Percentiles rank a stretch among this genome's conserved stretches.
Evolutionary conservation across 2,888 invertebrate genomes (phyloP).

Genomic region (Malacosoma neustria): DNA sequence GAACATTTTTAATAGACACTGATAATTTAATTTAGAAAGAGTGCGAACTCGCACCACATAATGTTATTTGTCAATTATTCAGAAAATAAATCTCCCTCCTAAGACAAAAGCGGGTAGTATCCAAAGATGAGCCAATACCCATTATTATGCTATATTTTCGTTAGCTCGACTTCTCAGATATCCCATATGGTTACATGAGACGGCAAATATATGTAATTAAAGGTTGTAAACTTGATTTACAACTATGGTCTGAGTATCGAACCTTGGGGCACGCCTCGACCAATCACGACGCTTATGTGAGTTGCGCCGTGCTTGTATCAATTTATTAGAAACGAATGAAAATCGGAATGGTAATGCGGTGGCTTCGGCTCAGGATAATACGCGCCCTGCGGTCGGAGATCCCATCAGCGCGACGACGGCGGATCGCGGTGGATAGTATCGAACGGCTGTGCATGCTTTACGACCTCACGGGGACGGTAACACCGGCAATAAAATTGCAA

Average conservation of each 20-base stretch:
- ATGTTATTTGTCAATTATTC: conserved; percentile 74
- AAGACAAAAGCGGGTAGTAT: conserved; percentile 71
- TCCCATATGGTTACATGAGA: conserved; percentile 66
- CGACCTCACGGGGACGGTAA: conserved; percentile 64
- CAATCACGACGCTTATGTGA: conserved; percentile 45
- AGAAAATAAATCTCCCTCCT: conserved; percentile 64
- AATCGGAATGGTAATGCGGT: conserved; percentile 56
- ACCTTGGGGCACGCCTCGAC: conserved; percentile 57
- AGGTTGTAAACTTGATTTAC: conserved; percentile 75
- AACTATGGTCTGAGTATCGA: conserved; percentile 60
- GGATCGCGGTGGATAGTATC: conserved; percentile 58
- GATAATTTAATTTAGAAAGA: no score
- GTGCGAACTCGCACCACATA: no score
- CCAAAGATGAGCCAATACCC: conserved; percentile 72
- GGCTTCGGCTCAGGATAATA: conserved; percentile 58
- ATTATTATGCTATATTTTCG: conserved; percentile 75
- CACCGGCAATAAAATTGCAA: conserved; percentile 71
- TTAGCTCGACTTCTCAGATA: conserved; percentile 69
- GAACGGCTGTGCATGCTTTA: conserved; percentile 63
- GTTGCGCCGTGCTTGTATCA: conserved; percentile 57
- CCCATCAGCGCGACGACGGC: conserved; percentile 44
- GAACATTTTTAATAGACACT: no score
- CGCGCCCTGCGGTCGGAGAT: conserved; percentile 60
- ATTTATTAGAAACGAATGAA: conserved; percentile 73
- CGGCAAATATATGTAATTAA: conserved; percentile 75